Evolutionary conservation across 1,140 invertebrate species (phyloP).

Genomic region (Lordiphosa clarofinis): DNA sequence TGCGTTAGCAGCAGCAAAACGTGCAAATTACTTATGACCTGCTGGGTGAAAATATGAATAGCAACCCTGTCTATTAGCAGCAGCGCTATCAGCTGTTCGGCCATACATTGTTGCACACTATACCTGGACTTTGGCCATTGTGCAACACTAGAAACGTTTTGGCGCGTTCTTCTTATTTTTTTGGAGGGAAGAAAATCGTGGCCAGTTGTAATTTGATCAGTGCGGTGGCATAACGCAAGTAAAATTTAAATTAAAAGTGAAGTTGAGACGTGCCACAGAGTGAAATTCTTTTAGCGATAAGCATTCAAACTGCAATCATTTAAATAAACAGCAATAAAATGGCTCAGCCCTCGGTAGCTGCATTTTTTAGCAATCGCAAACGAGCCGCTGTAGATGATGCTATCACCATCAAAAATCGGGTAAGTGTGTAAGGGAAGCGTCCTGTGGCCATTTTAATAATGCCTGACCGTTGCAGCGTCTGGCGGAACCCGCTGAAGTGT

Average conservation of each 20-base stretch:
- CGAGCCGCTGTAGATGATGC: constrained; percentile 84
- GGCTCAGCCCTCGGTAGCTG: constrained; percentile 86
- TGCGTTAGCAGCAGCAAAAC: constrained; percentile 35
- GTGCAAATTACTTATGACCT: constrained; percentile 33
- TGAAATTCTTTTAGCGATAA: constrained; percentile 34
- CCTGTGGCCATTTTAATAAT: constrained; percentile 41
- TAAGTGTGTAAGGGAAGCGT: constrained; percentile 67
- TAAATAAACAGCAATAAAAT: constrained; percentile 74
- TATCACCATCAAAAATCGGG: constrained; percentile 82
- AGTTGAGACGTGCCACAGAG: constrained; percentile 32
- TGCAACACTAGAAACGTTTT: constrained; percentile 44
- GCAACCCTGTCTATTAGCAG: constrained; percentile 23
- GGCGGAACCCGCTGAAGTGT: constrained; percentile 41
- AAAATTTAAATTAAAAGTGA: constrained; percentile 26
- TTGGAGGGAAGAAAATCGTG: constrained; percentile 44
- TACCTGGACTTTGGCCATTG: neutral
- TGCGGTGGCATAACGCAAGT: constrained; percentile 48
- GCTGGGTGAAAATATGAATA: constrained; percentile 41
- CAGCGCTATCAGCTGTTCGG: constrained; percentile 32
- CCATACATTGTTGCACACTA: neutral
- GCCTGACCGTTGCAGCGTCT: constrained; percentile 46
- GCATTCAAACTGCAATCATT: constrained; percentile 30
- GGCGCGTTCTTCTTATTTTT: constrained; percentile 51
- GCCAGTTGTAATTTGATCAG: constrained; percentile 72
- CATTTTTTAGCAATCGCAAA: constrained; percentile 86